Evolutionary conservation across 2,113 vertebrate species (phyloP).

Genomic region (Cyanoramphus novaezelandiae): DNA sequence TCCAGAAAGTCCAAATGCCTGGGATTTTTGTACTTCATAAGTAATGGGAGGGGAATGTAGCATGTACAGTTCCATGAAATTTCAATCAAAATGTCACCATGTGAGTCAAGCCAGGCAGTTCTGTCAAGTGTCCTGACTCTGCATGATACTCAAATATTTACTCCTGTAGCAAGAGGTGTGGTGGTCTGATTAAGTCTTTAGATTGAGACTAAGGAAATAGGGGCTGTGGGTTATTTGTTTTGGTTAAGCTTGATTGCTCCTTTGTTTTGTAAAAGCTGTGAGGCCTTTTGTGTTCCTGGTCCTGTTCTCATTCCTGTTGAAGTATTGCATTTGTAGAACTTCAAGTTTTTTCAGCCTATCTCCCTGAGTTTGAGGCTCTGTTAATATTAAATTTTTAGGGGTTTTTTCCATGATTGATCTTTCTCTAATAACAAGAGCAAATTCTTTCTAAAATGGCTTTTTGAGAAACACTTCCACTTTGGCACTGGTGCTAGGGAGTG

Average conservation of each 20-base stretch:
- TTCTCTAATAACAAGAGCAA: neutral
- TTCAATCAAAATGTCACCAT: neutral
- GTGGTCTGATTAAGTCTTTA: neutral
- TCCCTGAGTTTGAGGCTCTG: neutral
- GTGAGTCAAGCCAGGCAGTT: neutral
- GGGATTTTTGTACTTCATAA: neutral
- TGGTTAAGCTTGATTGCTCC: neutral
- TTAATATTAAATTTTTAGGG: neutral
- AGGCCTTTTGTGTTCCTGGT: neutral
- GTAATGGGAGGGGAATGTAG: neutral
- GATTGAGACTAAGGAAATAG: neutral
- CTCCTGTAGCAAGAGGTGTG: neutral
- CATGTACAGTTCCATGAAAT: neutral
- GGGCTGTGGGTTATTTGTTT: neutral
- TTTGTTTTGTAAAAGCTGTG: neutral
- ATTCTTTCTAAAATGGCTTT: neutral
- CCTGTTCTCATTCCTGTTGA: neutral
- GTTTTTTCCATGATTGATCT: neutral
- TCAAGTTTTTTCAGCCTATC: neutral
- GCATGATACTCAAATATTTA: slow-evolving; percentile 31
- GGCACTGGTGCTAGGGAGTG: neutral
- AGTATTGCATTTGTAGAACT: neutral
- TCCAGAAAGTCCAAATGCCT: neutral
- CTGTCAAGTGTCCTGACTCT: neutral
- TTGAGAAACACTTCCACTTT: neutral